Evolutionary conservation across 2,888 invertebrate species (phyloP), one percentile per base, ranked within the genome.

Genomic region (Dinocampus coccinellae): DNA sequence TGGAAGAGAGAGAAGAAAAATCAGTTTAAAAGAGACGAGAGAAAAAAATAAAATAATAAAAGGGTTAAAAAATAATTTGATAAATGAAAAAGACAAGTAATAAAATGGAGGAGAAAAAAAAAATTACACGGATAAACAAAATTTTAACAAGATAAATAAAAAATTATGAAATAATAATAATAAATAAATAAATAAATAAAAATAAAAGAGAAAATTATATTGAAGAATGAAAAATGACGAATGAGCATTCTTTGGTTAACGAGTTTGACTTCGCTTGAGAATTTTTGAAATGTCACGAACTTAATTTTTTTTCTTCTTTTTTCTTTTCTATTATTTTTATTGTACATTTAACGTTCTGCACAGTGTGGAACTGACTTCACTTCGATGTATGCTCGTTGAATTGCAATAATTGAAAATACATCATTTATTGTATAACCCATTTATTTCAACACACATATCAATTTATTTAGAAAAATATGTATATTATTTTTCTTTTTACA

Each of bases 161-260:
- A 13, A 26, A 24, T n/a, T n/a, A n/a, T n/a, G n/a, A n/a, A n/a
- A n/a, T n/a, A n/a, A n/a, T n/a, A n/a, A n/a, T n/a, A n/a, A n/a
- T n/a, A n/a, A n/a, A n/a, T n/a, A n/a, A n/a, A n/a, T n/a, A n/a
- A n/a, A n/a, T n/a, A n/a, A n/a, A n/a, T n/a, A n/a, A n/a, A 52
- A 61, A 55, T 11, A 16, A 24, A 55, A 63, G 47, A 39, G 6
- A 42, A 39, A 47, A 57, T 36, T 34, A 42, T 39, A 42, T 36
- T 24, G 47, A 22, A 63, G 47, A 26, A 24, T 42, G 62, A 66
- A 60, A 60, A 53, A 70, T 65, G 60, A 70, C 39, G 39, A 70
- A 65, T 60, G 65, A 39, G 65, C 60, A 34, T 70, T 65, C 53
- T 65, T n/a, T 70, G 65, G 65, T 70, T 60, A 70, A 70, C 70